Conservation (phyloP, 2,888 invertebrate species). For the Lucinisca nassula region DNA sequence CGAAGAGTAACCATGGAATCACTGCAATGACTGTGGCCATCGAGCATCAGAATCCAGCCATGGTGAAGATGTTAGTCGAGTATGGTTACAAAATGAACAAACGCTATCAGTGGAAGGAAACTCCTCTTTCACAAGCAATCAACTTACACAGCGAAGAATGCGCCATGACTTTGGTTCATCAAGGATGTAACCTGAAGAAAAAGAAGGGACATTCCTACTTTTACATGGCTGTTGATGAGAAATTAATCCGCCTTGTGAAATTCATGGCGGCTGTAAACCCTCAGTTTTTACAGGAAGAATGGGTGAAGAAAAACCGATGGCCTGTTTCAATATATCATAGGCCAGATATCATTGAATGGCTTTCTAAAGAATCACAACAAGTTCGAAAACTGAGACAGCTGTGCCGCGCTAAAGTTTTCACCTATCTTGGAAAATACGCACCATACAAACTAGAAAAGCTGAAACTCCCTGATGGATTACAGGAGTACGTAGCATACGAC, state of each 20-base stretch:
- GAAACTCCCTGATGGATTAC: conserved; percentile 74
- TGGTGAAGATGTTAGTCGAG: conserved; percentile 81
- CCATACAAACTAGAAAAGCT: conserved; percentile 75
- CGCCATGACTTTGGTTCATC: conserved; percentile 83
- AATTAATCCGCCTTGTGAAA: conserved; percentile 76
- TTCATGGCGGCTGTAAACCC: conserved; percentile 81
- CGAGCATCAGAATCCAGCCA: conserved; percentile 81
- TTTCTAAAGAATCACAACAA: conserved; percentile 71
- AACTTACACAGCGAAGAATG: conserved; percentile 82
- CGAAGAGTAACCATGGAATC: conserved; percentile 80
- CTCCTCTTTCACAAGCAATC: conserved; percentile 84
- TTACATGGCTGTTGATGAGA: conserved; percentile 81
- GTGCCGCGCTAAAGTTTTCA: conserved; percentile 79
- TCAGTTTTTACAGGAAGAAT: conserved; percentile 79
- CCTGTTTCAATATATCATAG: conserved; percentile 83
- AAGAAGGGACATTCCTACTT: conserved; percentile 79
- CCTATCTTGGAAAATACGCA: conserved; percentile 76
- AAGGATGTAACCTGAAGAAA: conserved; percentile 79
- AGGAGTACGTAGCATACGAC: conserved; percentile 76
- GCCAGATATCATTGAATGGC: conserved; percentile 79
- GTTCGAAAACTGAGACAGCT: conserved; percentile 74
- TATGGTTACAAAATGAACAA: conserved; percentile 84
- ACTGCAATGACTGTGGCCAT: conserved; percentile 86
- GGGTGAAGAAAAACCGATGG: conserved; percentile 77
- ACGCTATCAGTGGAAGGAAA: conserved; percentile 82